Evolutionary conservation across 1,140 invertebrate genomes (phyloP).

Genomic region (Scaptomyza pallida): DNA sequence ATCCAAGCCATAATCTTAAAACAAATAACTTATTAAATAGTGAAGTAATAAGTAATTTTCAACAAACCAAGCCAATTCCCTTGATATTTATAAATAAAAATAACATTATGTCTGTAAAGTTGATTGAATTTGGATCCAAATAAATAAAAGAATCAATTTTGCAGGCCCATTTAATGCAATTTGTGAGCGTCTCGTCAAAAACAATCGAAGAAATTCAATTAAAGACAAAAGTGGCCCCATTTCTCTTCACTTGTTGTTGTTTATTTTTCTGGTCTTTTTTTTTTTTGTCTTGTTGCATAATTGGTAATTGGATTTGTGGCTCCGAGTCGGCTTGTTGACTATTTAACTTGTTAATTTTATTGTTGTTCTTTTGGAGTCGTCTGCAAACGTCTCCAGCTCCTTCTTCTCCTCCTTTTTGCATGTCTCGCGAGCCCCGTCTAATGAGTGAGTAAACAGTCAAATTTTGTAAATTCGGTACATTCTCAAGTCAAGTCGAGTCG

Average conservation of each 20-base stretch:
- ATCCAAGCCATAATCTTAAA: too few species aligned
- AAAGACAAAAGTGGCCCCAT: conserved; percentile 35
- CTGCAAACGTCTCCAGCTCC: conserved; percentile 13
- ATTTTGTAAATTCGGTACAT: conserved; percentile 41
- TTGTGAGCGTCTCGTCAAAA: conserved; percentile 27
- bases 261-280: conserved; percentile 10
- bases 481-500: conserved; percentile 23
- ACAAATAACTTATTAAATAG: too few species aligned
- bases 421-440: conserved; percentile 48
- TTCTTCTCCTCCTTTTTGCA: too few species aligned
- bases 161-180: conserved; percentile 28
- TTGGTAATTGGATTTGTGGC: conserved; percentile 74
- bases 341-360: conserved; percentile 79
- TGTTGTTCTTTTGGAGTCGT: conserved; percentile 64
- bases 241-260: not conserved
- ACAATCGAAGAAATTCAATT: conserved; percentile 73
- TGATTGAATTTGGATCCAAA: not conserved
- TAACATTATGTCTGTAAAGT: conserved; percentile 3
- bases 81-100: too few species aligned
- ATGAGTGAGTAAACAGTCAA: conserved; percentile 75
- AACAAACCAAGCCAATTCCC: too few species aligned
- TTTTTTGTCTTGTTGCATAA: conserved; percentile 4
- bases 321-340: conserved; percentile 63
- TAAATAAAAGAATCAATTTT: conserved; percentile 1
- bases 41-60: too few species aligned